Evolutionary conservation across 92 coral and sea anemone genomes (phyloP), one percentile per base, ranked within the genome.

Genomic region (Parazoanthus darwini): DNA sequence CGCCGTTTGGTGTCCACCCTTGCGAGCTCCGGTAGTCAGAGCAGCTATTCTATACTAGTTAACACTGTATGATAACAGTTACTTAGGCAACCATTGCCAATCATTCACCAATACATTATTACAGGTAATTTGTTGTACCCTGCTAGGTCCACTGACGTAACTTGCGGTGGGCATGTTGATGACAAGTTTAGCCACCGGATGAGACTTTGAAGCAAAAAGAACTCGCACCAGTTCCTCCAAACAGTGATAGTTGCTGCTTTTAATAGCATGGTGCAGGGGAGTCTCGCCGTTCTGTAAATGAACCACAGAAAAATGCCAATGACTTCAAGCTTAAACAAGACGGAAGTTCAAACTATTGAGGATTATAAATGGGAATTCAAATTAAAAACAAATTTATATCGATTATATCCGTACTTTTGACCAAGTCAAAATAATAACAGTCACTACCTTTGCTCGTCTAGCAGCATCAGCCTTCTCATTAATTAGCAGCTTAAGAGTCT

Each of bases 391-490:
- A 54, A 54, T 54, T 54, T 54, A 11, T 0, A 1, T 54, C 18
- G 14, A 7, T 11, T 54, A 15, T 15, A 54, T 54, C 59, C 9
- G 16, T 11, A 54, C 18, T 54, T 54, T 20, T 13, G 20, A 54
- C 16, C 0, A 54, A 54, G 51, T 48, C 51, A 48, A 8, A 48
- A 48, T 48, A 48, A 48, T 7, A 48, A 48, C 9, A 0, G 51
- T 54, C 59, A 37, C 68, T 90, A 97, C 99, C 99, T 94, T 95
- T 10, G 99, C 94, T 89, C 98, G 92, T 86, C 95, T 94, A 5
- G 99, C 96, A 37, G 99, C 95, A 58, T 97, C 98, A 0, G 99
- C 98, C 81, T 94, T 93, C 86, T 97, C 99, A 80, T 89, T 92
- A 79, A 97, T 93, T 0, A 97, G 80, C 38, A 97, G 90, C 83